phyloP scores from a whole-genome alignment of 2,797 vertebrate genomes.

The Mycteria americana region DNA sequence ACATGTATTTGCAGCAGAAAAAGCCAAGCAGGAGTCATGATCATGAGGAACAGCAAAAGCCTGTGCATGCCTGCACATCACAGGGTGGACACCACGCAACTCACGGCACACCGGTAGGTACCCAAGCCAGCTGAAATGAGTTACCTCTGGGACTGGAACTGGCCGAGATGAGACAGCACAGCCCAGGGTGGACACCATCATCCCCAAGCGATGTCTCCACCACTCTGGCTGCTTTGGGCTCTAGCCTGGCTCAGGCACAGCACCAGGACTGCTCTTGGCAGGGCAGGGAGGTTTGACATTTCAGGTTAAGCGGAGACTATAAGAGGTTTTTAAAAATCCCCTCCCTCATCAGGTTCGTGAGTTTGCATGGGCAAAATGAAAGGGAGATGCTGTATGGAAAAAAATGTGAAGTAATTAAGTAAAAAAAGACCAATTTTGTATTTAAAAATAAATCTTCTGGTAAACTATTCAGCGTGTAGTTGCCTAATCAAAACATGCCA shows the following conservation, averaged over 20 bases:
- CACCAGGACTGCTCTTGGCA: not conserved
- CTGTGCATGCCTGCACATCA: fast-evolving
- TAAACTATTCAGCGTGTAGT: not conserved
- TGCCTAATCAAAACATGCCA: not conserved
- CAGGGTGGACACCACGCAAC: fast-evolving
- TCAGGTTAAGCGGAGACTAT: not conserved
- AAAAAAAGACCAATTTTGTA: not conserved
- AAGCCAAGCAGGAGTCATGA: not conserved
- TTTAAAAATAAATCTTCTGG: not conserved
- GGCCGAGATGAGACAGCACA: not conserved
- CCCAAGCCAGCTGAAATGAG: not conserved
- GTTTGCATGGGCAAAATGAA: not conserved
- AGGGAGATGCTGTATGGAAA: not conserved
- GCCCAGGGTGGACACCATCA: not conserved
- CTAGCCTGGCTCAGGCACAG: not conserved
- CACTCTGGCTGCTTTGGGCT: fast-evolving
- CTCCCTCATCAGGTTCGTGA: not conserved
- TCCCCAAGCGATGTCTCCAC: not conserved
- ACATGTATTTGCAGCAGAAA: not conserved
- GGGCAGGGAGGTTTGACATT: not conserved
- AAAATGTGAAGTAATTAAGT: not conserved
- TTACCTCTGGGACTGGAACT: not conserved
- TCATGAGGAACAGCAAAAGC: not conserved
- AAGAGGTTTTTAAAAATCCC: not conserved
- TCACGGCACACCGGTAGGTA: not conserved